Evolutionary conservation across 1,140 invertebrate species (phyloP).

Genomic region (Idris sp.): DNA sequence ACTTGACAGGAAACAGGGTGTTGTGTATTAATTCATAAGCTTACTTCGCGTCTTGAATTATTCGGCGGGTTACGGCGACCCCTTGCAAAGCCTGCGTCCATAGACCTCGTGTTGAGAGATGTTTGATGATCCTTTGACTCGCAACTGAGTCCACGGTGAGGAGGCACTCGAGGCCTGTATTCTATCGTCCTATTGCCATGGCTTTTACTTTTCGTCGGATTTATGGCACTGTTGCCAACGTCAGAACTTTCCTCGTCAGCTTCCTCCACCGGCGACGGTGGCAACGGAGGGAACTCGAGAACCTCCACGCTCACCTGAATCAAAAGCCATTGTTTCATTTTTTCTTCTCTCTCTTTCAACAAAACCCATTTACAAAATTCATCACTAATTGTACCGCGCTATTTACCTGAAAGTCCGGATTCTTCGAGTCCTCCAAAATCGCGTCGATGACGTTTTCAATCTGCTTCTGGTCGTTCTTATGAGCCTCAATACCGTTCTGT

Average conservation of each 20-base stretch:
- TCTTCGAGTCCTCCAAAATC: constrained; percentile 76
- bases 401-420: constrained; percentile 76
- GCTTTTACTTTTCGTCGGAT: constrained; percentile 69
- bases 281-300: constrained; percentile 87
- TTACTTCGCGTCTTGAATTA: constrained; percentile 82
- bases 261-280: constrained; percentile 87
- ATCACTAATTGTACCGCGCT: too few relatives aligned
- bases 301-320: constrained; percentile 79
- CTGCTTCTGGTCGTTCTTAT: constrained; percentile 76
- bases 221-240: constrained; percentile 77
- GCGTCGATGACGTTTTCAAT: constrained; percentile 77
- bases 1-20: constrained; percentile 9
- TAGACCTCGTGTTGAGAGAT: constrained; percentile 87
- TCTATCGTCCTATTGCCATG: constrained; percentile 73
- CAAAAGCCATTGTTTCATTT: too few relatives aligned
- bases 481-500: constrained; percentile 69
- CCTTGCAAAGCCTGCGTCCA: constrained; percentile 85
- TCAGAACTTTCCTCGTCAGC: constrained; percentile 86
- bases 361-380: too few relatives aligned
- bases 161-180: constrained; percentile 83
- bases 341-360: constrained; percentile 1
- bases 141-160: constrained; percentile 82
- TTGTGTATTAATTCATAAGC: constrained; percentile 59
- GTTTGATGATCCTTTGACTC: constrained; percentile 77
- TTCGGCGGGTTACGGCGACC: constrained; percentile 81